These are phyloP conservation scores for Tenebrio molitor DNA, from an alignment of 1,140 invertebrate species.

Conservation along the genomic window DNA sequence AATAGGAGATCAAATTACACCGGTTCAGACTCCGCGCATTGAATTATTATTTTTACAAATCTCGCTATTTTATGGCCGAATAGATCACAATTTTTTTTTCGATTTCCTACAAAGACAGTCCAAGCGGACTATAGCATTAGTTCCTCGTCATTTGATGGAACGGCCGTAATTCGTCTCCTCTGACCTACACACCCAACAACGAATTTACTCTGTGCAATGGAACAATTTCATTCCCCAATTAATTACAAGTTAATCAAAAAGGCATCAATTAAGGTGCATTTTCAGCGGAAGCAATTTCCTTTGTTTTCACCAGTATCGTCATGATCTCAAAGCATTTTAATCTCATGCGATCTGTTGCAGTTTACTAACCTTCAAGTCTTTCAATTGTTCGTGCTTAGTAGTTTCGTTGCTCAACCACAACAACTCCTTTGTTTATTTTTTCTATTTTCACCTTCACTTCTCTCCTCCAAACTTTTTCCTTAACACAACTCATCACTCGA, in stretches of 20 bases:
- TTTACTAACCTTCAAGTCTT: not conserved
- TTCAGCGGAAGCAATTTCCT: not conserved
- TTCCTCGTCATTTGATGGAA: constrained; percentile 2
- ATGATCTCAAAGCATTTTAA: not conserved
- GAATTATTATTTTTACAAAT: constrained; percentile 40
- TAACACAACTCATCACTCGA: too few species aligned
- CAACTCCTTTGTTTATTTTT: not conserved
- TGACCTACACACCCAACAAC: constrained; percentile 1
- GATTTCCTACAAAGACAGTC: constrained; percentile 28
- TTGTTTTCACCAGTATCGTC: not conserved
- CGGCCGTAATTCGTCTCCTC: not conserved
- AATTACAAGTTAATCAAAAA: not conserved
- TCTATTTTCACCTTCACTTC: too few species aligned
- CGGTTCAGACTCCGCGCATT: not conserved
- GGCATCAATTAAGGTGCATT: too few species aligned
- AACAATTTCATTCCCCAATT: not conserved
- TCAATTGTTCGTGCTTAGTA: too few species aligned
- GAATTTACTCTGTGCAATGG: not conserved
- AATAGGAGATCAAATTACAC: constrained; percentile 1
- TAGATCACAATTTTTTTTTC: not conserved
- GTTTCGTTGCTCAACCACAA: too few species aligned
- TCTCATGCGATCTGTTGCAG: not conserved
- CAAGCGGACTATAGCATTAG: not conserved
- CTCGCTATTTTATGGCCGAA: constrained; percentile 1
- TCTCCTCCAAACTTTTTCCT: too few species aligned